Evolutionary conservation across 1,140 invertebrate genomes (phyloP), one percentile per base, ranked within the genome.

Genomic region (Panagrolaimus sp.): DNA sequence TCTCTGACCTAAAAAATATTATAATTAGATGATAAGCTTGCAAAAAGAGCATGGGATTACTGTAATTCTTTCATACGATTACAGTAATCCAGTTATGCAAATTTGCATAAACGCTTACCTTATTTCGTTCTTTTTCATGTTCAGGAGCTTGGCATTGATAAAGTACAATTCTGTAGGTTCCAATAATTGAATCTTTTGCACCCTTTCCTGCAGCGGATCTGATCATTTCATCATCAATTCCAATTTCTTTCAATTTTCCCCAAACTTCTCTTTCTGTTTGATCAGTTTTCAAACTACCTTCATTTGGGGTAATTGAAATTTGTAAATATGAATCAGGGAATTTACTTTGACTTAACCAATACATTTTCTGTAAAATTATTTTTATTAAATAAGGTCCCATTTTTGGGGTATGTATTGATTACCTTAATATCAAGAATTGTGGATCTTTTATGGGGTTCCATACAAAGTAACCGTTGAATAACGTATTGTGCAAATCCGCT

Each of bases 281-380:
- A 58, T 48, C 73, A 24, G 69, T 78, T 38, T 79, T 70, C 26
- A 83, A 44, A 28, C 71, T 64, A 32, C 76, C 45, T 32, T 78
- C 77, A 46, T 81, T 68, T 26, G 78, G 76, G 28, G 52, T 76
- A 26, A 81, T 44, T 28, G 69, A 69, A 14, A 75, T 68, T 52
- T 77, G 76, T n/a, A 80, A n/a, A 68, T 77, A 81, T 24, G 77
- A 79, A 21, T 82, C 72, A 14, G 75, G 76, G 67, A 83, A 82
- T 70, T 80, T 75, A 28, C 55, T 70, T 12, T 82, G 74, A 15
- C 66, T 72, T 14, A 82, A 67, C 79, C 79, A 82, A 46, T 76
- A 79, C 14, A 71, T 76, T 24, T 73, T 73, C 78, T 80, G 52
- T n/a, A 79, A 63, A n/a, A 21, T 32, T 73, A 9, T 52, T 28